Base-by-base conservation (phyloP, 2,888 invertebrate genomes). In the Tipula helvola region DNA sequence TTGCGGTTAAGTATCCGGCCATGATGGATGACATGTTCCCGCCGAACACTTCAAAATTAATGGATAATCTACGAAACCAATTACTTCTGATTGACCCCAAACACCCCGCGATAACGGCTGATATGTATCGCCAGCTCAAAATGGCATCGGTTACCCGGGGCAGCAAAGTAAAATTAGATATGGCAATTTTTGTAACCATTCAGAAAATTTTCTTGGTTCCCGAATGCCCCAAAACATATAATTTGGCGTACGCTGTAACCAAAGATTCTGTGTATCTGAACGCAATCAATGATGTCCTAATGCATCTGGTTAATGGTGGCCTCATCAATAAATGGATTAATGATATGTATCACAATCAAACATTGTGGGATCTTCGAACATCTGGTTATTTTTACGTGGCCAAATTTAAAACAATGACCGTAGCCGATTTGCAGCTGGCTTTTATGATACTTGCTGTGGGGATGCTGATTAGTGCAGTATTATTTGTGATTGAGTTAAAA, bases 151-250 rank as follows among this genome's bases (percentile, higher is more conserved):
- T 91, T 0, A 91, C 91, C 0, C 88, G 92, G 47, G 88, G 89
- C 3, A 90, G 89, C 12, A 89, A 90, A 7, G 88, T 91, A 2
- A 88, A 89, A 85, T 83, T 91, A 0, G 89, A 89, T 16, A 90
- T 90, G 87, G 89, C 90, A 13, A 88, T 89, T 3, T 91, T 89
- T 71, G 88, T 90, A 13, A 89, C 90, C 87, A 89, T 90, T 0
- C 89, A 90, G 71, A 89, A 89, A 87, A 88, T 90, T 28, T 90
- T 91, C 88, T 89, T 90, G 87, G 90, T 92, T 28, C 89, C 90
- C 0, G 90, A 92, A 87, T 92, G 92, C 47, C 92, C 92, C 0
- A 90, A 90, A 87, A 90, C 87, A 4, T 92, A 91, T 88, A 90
- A 90, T 57, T 89, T 92, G 16, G 91, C 90, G 0, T 92, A 90